Evolutionary conservation across 2,113 vertebrate genomes (phyloP), one percentile per base, ranked within the genome.

Genomic region (Felis chaus): DNA sequence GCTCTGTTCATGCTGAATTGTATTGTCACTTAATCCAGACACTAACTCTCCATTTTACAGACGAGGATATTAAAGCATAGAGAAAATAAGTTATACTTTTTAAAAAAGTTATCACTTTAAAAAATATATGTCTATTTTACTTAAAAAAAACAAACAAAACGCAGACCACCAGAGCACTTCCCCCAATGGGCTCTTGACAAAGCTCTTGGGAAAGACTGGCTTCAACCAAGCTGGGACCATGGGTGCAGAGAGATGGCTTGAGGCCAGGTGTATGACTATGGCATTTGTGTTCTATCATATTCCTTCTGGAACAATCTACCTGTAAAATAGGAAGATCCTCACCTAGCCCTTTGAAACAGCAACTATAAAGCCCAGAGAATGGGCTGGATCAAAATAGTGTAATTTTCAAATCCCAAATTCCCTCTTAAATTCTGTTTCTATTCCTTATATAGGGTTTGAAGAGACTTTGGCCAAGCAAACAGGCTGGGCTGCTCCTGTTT

Each of bases 61-160:
- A 76, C 29, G 27, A 66, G 68, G 73, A 93, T 73, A 89, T 39
- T 39, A 80, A 96, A 66, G 9, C 14, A 73, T 18, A 81, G 21
- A 66, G 1, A 7, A 27, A 10, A 15, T 23, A 74, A 79, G 57
- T 61, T 76, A 45, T 27, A 74, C 36, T 74, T 41, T 27, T 74
- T 41, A 1, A 27, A 73, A 41, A 73, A 39, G 11, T 41, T 74
- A 7, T 25, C 39, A 74, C 11, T 50, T 50, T 45, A 45, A 45
- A 50, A 50, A 50, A 50, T 50, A 14, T 50, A 61, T 78, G 48
- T 97, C 91, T 96, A 91, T 97, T 98, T 98, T 98, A 98, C 98
- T 86, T 23, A 84, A 76, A 96, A 98, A 74, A 19, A 74, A 19
- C 57, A 55, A 39, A 25, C 36, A 15, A 76, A 76, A 76, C 73